A percentile compares a stretch with the other conserved stretches of the same genome.
These are phyloP conservation scores for Aplodontia rufa DNA, from an alignment of 2,113 vertebrate species.

Conservation along the genomic window DNA sequence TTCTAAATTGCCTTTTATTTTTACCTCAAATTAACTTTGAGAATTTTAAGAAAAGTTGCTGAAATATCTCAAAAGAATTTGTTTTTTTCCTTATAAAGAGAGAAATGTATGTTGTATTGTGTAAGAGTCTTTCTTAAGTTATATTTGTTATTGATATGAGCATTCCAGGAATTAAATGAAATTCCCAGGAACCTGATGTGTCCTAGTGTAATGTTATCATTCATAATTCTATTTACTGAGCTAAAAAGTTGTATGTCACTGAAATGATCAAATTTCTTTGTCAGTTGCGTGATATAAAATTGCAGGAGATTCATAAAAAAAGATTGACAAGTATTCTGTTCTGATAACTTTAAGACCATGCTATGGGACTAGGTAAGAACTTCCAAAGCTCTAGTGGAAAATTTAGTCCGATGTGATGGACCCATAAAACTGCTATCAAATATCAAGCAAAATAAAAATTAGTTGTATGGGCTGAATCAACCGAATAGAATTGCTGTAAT, in stretches of 20 bases:
- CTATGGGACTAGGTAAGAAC: neutral
- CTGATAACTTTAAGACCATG: neutral
- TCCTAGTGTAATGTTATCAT: neutral
- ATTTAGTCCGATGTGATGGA: neutral
- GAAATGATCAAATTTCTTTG: neutral
- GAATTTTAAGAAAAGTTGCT: neutral
- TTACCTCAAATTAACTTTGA: slow-evolving; percentile 14
- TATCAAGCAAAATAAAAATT: neutral
- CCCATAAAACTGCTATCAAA: neutral
- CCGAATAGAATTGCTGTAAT: neutral
- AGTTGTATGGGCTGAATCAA: neutral
- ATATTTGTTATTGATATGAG: neutral
- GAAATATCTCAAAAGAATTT: neutral
- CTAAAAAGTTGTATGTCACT: neutral
- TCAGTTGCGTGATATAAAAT: neutral
- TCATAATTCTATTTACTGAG: neutral
- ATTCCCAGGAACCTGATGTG: neutral
- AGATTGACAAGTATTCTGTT: neutral
- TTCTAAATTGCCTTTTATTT: neutral
- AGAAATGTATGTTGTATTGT: neutral
- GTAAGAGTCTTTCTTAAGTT: neutral
- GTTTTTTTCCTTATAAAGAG: neutral
- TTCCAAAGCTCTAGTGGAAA: neutral
- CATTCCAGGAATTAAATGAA: neutral
- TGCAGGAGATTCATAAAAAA: neutral